phyloP scores from a whole-genome alignment of 2,888 invertebrate genomes.

The Tuta absoluta region DNA sequence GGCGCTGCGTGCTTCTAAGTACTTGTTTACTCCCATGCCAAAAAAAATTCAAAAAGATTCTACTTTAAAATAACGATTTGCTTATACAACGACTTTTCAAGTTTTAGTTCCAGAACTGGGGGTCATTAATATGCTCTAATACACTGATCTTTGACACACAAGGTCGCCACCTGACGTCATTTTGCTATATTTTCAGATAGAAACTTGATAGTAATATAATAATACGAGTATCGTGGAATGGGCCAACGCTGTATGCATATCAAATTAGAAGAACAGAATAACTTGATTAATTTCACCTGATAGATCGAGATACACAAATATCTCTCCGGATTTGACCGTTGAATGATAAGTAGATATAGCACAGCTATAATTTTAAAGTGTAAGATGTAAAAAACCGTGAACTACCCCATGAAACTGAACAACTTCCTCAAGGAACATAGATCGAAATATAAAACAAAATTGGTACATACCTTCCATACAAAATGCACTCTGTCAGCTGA shows the following conservation, averaged over 20 bases:
- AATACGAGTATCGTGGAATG: neutral
- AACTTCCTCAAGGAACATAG: too few relatives aligned
- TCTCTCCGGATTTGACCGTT: neutral
- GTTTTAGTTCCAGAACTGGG: neutral
- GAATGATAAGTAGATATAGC: neutral
- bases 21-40: too few relatives aligned
- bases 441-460: too few relatives aligned
- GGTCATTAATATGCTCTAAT: slow-evolving; percentile 16
- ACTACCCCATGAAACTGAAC: too few relatives aligned
- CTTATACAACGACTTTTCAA: slow-evolving; percentile 8
- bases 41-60: too few relatives aligned
- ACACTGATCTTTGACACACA: slow-evolving; percentile 19
- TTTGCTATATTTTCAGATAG: slow-evolving; percentile 6
- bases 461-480: too few relatives aligned
- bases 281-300: slow-evolving; percentile 11
- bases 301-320: neutral
- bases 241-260: slow-evolving; percentile 3
- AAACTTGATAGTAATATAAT: slow-evolving; percentile 4
- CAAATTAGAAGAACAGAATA: slow-evolving; percentile 10
- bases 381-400: too few relatives aligned
- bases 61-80: too few relatives aligned
- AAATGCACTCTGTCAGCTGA: too few relatives aligned
- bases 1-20: too few relatives aligned
- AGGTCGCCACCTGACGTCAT: slow-evolving; percentile 14
- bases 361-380: too few relatives aligned